Evolutionary conservation across 1,140 invertebrate species (phyloP), one percentile per base, ranked within the genome.

Genomic region (Idris sp.): DNA sequence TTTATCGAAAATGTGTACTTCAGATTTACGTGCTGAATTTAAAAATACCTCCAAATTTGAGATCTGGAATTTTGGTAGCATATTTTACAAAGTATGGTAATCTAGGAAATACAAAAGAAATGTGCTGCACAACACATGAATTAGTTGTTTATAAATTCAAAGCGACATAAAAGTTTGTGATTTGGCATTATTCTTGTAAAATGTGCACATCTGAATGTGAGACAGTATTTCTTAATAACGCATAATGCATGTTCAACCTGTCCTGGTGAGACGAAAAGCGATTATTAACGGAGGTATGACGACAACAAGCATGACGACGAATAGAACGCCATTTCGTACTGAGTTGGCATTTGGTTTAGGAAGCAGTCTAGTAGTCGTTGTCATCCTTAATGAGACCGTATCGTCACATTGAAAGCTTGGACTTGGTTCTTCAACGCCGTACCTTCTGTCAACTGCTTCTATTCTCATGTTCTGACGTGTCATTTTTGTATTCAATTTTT

Each of bases 351-450:
- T 56, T 54, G 41, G 67, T 84, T 78, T 81, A 83, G 80, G 82
- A 84, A 84, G 77, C 77, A 51, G 41, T 64, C 26, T 13, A 51
- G 44, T 44, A 46, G 48, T 71, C 74, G 81, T 83, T 83, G 83
- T 84, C 82, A 78, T 78, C 81, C 83, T 83, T 85, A 85, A 85
- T 84, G 82, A 85, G 82, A 78, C 62, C 74, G 76, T 81, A 61
- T 69, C 33, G 69, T 61, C n/a, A n/a, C n/a, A n/a, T 58, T 56
- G 10, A 7, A 25, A 46, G 49, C 64, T 76, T 69, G 28, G 73
- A 61, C 62, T 41, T 75, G 49, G 71, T 79, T 82, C 80, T 76
- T 81, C 78, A 81, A 79, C 76, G 64, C 54, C 30, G 69, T 68
- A 74, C 40, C 77, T 78, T 81, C 78, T 78, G 79, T 82, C 80